Conservation (phyloP, 2,113 vertebrate genomes). For the Halcyon malimbica region DNA sequence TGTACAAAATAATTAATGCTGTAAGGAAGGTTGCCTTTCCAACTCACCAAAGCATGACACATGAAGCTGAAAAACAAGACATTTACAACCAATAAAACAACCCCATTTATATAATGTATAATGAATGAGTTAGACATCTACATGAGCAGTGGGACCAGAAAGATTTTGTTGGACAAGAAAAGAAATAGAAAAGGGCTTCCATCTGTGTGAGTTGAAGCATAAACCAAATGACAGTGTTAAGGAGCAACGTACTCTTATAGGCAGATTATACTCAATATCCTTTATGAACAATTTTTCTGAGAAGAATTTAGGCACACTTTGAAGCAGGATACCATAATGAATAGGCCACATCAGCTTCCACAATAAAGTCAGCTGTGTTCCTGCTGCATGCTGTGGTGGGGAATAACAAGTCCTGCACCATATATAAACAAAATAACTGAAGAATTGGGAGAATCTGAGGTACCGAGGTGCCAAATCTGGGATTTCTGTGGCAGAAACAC, state of each 20-base stretch:
- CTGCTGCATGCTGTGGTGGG: background rate
- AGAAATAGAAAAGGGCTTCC: background rate
- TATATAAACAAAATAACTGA: background rate
- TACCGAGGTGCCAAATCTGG: background rate
- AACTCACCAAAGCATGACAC: background rate
- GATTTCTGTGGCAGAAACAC: background rate
- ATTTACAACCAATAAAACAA: slow-evolving; percentile 17
- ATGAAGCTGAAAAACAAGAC: background rate
- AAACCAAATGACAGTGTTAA: background rate
- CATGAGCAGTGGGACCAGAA: background rate
- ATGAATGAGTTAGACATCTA: background rate
- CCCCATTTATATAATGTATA: background rate
- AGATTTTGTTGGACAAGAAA: background rate
- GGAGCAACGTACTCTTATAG: background rate
- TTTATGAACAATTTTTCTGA: background rate
- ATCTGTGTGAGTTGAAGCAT: background rate
- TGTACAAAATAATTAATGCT: background rate
- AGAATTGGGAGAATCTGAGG: background rate
- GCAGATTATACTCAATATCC: background rate
- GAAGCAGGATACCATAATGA: background rate
- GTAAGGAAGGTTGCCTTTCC: background rate
- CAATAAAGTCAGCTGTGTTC: background rate
- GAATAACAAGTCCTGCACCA: background rate
- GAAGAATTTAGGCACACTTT: background rate
- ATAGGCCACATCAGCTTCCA: background rate